phyloP scores from a whole-genome alignment of 37 sponge, comb jelly and placozoan species.

The Eunapius fragilis region DNA sequence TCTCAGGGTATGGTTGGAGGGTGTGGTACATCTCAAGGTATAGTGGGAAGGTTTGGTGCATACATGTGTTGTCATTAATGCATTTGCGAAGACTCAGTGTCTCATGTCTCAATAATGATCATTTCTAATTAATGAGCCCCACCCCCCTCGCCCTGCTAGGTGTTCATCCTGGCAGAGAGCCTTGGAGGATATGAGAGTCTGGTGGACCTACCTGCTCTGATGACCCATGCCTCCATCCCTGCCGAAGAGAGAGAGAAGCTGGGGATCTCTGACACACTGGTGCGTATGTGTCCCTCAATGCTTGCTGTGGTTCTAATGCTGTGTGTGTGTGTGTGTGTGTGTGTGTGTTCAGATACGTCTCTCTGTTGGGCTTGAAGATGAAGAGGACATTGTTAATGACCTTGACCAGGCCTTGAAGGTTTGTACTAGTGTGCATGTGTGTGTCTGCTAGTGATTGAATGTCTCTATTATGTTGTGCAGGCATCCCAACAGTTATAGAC shows the following conservation, averaged over 20 bases:
- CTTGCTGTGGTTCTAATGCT: neutral
- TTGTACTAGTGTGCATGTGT: neutral
- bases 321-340: neutral
- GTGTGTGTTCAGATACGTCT: slow-evolving; percentile 78
- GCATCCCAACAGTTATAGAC: too few relatives aligned
- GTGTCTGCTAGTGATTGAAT: too few relatives aligned
- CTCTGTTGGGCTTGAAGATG: slow-evolving; percentile 94
- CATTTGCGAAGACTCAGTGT: too few relatives aligned
- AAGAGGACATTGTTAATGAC: slow-evolving; percentile 87
- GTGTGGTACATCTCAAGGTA: too few relatives aligned
- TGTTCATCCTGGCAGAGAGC: slow-evolving; percentile 95
- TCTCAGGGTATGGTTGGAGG: too few relatives aligned
- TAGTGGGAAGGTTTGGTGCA: too few relatives aligned
- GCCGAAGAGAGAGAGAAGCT: slow-evolving; percentile 77
- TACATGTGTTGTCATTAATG: too few relatives aligned
- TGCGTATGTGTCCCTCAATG: slow-evolving; percentile 45
- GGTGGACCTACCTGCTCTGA: slow-evolving; percentile 82
- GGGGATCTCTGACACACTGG: slow-evolving; percentile 95
- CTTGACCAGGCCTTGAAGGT: slow-evolving; percentile 85
- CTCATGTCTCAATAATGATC: too few relatives aligned
- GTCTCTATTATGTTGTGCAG: too few relatives aligned
- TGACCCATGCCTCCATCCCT: slow-evolving; percentile 97
- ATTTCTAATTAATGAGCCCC: too few relatives aligned
- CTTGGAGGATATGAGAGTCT: slow-evolving; percentile 95
- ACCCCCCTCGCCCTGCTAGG: slow-evolving; percentile 52